phyloP scores from a whole-genome alignment of 2,888 invertebrate genomes.

The Resseliella maxima region DNA sequence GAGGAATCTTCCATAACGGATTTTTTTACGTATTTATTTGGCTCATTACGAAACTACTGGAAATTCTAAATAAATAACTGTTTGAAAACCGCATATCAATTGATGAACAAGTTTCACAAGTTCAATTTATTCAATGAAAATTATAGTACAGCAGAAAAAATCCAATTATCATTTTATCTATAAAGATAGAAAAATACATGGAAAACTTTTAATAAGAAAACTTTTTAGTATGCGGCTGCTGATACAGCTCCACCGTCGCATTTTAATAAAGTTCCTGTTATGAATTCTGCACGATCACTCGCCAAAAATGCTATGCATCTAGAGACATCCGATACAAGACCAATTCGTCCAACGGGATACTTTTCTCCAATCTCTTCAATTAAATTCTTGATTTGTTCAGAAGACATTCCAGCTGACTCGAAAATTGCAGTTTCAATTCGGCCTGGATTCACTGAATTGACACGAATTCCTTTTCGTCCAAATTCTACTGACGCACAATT shows the following conservation, averaged over 20 bases:
- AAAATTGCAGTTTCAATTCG: neutral
- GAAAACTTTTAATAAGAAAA: no score
- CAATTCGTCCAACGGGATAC: neutral
- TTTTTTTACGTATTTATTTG: no score
- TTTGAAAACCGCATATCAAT: no score
- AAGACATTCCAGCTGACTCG: neutral
- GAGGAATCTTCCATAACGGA: no score
- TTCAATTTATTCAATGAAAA: no score
- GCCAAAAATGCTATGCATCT: neutral
- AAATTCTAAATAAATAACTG: no score
- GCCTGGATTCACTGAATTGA: slow-evolving; percentile 75
- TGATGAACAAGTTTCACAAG: no score
- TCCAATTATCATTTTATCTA: no score
- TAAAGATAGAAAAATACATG: no score
- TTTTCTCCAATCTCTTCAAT: neutral
- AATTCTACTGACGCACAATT: slow-evolving; percentile 88
- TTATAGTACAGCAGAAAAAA: no score
- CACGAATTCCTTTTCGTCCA: slow-evolving; percentile 81
- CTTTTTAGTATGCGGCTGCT: no score
- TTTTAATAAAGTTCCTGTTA: neutral
- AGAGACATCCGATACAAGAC: neutral
- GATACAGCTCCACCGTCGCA: slow-evolving; percentile 63
- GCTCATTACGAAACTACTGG: no score
- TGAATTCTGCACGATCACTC: neutral
- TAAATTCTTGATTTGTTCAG: neutral